Evolutionary conservation across 2,113 vertebrate species (phyloP).

Genomic region (Malurus elegans): DNA sequence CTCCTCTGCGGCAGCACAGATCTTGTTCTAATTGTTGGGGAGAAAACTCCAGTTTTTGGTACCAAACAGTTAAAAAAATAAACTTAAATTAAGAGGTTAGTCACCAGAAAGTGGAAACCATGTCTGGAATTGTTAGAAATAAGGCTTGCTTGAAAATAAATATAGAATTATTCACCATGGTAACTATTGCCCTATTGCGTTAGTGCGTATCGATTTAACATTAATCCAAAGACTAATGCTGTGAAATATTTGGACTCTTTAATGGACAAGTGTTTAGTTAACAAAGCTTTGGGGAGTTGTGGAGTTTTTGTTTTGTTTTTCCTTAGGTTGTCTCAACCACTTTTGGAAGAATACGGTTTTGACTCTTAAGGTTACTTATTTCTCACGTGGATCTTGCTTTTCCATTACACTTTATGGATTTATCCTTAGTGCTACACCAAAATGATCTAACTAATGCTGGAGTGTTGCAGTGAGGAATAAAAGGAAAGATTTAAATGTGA

Average conservation of each 20-base stretch:
- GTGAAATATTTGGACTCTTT: conserved; percentile 47
- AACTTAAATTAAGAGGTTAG: not conserved
- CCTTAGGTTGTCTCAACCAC: not conserved
- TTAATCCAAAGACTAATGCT: conserved; percentile 41
- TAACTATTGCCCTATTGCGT: conserved; percentile 35
- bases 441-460: not conserved
- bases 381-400: not conserved
- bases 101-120: conserved; percentile 45
- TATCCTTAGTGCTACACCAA: not conserved
- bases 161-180: conserved; percentile 57
- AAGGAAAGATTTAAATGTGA: not conserved
- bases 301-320: not conserved
- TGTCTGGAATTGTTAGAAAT: conserved; percentile 54
- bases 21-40: not conserved
- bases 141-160: conserved; percentile 59
- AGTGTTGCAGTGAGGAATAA: not conserved
- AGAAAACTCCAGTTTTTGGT: not conserved
- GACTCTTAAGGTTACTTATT: not conserved
- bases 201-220: conserved; percentile 17
- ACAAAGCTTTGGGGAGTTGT: conserved; percentile 10
- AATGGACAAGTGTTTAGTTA: conserved; percentile 42
- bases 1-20: not conserved
- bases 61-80: conserved; percentile 4
- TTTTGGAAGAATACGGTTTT: not conserved
- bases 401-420: not conserved